Evolutionary conservation across 2,888 invertebrate species (phyloP), one percentile per base, ranked within the genome.

Genomic region (Hylaea fasciaria): DNA sequence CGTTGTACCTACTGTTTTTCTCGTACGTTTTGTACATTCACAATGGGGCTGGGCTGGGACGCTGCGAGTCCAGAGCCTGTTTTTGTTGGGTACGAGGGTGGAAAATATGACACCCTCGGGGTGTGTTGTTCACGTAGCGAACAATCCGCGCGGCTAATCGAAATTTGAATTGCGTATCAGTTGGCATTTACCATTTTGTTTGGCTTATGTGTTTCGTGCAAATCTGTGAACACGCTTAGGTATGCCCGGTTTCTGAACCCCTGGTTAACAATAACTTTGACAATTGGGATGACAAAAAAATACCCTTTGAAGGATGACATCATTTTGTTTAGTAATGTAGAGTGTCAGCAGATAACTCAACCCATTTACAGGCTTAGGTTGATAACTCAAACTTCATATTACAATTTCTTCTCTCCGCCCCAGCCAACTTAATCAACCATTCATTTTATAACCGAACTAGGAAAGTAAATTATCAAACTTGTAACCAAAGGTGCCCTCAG

Each of bases 61-160:
- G 43, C 44, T 52, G 32, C 0, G 43, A 14, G 11, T 73, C 77
- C 78, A 79, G 66, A 76, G 78, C 76, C 70, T 85, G 86, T 86
- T 89, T 86, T 87, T 85, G 82, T 85, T 83, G 71, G 66, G 43
- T 50, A 55, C 54, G 80, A 78, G 91, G 90, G 91, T 82, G 91
- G 89, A 91, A 91, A 91, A 89, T 89, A 89, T 91, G 89, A 88
- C 91, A 91, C 91, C 91, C 91, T 78, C 81, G 69, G 91, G 91
- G 76, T 75, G 75, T 80, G 81, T 68, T 68, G 59, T 59, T 81
- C 80, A 78, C 77, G 73, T 68, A 62, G 63, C 57, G 67, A 64
- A 71, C 64, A 74, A 72, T 78, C 56, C 39, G 46, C 73, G 74
- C 71, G 73, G 71, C 71, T 71, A 74, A 76, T 80, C 64, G 57